Conservation (phyloP, 1,140 invertebrate species). For the Coenobita brevimanus region DNA sequence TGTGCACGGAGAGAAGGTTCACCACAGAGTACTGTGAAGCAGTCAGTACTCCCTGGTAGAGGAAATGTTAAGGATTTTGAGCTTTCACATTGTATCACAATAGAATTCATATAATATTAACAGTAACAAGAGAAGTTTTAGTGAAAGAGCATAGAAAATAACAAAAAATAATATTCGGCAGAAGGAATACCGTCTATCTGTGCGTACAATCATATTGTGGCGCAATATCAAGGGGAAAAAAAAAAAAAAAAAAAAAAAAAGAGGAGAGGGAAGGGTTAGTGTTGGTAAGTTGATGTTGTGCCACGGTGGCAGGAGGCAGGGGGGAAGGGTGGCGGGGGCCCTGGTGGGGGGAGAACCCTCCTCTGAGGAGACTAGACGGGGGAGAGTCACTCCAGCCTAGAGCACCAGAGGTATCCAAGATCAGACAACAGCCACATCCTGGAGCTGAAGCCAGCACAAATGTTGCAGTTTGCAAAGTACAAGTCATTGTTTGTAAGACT, state of each 20-base stretch:
- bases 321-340: slow-evolving; percentile 26
- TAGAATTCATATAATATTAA: slow-evolving; percentile 26
- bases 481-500: too few relatives aligned
- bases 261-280: slow-evolving; percentile 8
- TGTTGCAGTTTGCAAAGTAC: too few relatives aligned
- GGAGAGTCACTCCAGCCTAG: slow-evolving; percentile 37
- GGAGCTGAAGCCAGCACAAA: too few relatives aligned
- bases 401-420: slow-evolving; percentile 16
- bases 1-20: slow-evolving; percentile 34
- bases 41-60: slow-evolving; percentile 65
- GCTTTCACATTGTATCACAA: slow-evolving; percentile 46
- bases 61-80: slow-evolving; percentile 50
- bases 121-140: slow-evolving; percentile 41
- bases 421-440: background rate
- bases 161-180: slow-evolving; percentile 30
- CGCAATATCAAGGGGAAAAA: slow-evolving; percentile 30
- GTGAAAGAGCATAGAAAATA: slow-evolving; percentile 40
- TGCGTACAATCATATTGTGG: slow-evolving; percentile 57
- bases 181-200: slow-evolving; percentile 53
- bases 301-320: slow-evolving; percentile 34
- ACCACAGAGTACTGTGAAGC: slow-evolving; percentile 66
- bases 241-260: slow-evolving; percentile 31
- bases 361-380: slow-evolving; percentile 64
- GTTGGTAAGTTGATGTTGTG: slow-evolving; percentile 56
- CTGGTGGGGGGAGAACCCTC: slow-evolving; percentile 43